phyloP scores from a whole-genome alignment of 2,888 invertebrate genomes.

The Agrochola circellaris region DNA sequence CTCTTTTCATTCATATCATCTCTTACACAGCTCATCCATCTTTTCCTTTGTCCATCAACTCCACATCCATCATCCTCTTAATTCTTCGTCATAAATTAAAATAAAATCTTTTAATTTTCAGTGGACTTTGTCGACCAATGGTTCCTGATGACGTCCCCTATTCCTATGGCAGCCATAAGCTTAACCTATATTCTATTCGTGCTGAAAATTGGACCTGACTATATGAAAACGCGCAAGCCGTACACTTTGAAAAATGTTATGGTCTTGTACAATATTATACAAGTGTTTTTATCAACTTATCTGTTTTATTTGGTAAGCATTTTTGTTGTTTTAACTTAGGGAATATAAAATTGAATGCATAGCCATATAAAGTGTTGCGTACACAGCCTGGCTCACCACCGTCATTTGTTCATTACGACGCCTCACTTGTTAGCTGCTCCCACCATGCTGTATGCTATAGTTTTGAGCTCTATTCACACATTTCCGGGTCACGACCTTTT shows the following conservation, averaged over 20 bases:
- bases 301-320: constrained; percentile 79
- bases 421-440: not conserved
- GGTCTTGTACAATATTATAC: constrained; percentile 95
- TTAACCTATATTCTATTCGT: constrained; percentile 92
- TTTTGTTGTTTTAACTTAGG: not conserved
- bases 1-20: not conserved
- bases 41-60: not conserved
- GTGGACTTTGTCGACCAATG: constrained; percentile 86
- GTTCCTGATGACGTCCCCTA: constrained; percentile 92
- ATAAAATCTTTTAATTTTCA: constrained; percentile 7
- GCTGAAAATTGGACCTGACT: constrained; percentile 91
- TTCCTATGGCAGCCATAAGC: constrained; percentile 89
- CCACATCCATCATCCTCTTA: not conserved
- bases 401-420: not conserved
- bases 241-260: constrained; percentile 93
- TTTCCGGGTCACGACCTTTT: not conserved
- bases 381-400: too few species aligned
- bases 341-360: not conserved
- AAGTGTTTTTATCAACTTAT: constrained; percentile 94
- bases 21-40: not conserved
- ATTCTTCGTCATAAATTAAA: not conserved
- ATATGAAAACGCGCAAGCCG: constrained; percentile 93
- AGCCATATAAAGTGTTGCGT: not conserved
- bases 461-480: not conserved
- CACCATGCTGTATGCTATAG: not conserved